Conservation (phyloP, 2,888 invertebrate species). For the Ectropis crepuscularia region DNA sequence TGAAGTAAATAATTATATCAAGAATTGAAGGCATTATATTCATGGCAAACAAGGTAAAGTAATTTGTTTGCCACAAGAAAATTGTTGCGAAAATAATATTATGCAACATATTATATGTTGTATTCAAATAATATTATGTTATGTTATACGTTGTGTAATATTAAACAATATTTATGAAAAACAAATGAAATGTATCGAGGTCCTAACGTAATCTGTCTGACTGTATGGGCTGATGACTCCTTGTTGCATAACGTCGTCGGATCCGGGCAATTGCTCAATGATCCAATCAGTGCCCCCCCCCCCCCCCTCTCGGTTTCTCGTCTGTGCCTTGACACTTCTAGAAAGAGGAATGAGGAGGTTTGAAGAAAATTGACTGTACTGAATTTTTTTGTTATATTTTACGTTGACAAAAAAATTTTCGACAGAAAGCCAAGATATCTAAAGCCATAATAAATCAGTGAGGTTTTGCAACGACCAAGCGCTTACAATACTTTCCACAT, state of each 20-base stretch:
- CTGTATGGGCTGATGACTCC: slow-evolving; percentile 22
- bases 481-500: no score
- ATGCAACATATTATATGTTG: no score
- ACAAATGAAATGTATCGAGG: slow-evolving; percentile 13
- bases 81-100: slow-evolving; percentile 1
- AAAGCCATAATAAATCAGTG: no score
- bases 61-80: neutral
- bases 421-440: no score
- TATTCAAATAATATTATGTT: slow-evolving; percentile 1
- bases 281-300: slow-evolving; percentile 64
- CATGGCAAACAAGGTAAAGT: no score
- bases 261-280: slow-evolving; percentile 72
- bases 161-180: slow-evolving; percentile 16
- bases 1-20: no score
- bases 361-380: neutral
- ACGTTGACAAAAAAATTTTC: no score
- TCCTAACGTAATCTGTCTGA: slow-evolving; percentile 9
- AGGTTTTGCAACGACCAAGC: no score
- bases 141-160: neutral
- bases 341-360: slow-evolving; percentile 39
- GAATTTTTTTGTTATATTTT: no score
- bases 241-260: slow-evolving; percentile 56
- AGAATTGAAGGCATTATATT: no score
- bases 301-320: no score
- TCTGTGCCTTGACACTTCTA: slow-evolving; percentile 52